A percentile compares a stretch with the other conserved stretches of the same genome.
Conservation (phyloP, 2,113 vertebrate species). For the Rhagologus leucostigma region DNA sequence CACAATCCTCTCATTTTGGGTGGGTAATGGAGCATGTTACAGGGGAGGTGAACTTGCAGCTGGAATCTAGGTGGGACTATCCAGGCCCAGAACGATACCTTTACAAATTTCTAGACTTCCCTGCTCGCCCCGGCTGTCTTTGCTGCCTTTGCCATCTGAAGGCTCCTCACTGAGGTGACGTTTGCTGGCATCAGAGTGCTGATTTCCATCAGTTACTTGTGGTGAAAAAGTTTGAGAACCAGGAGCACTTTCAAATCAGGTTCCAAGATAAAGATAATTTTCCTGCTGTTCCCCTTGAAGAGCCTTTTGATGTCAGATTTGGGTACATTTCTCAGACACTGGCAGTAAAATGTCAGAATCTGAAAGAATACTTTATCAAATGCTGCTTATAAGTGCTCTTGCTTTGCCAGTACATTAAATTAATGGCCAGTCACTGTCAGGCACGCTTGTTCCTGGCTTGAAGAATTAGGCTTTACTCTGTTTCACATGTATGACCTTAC, state of each 20-base stretch:
- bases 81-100: background rate
- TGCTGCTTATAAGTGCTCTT: background rate
- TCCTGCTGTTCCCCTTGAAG: background rate
- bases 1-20: background rate
- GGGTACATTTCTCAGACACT: background rate
- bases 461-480: background rate
- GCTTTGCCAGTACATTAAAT: background rate
- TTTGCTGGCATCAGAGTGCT: background rate
- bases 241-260: background rate
- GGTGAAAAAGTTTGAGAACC: background rate
- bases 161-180: background rate
- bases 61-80: background rate
- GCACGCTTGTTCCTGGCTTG: background rate
- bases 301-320: background rate
- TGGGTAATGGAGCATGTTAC: background rate
- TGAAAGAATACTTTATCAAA: background rate
- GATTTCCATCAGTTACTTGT: background rate
- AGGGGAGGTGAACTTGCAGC: background rate
- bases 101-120: background rate
- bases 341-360: background rate
- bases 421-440: background rate
- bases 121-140: background rate
- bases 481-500: accelerated
- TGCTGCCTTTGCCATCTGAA: background rate
- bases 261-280: background rate